A percentile compares a stretch with the other conserved stretches of the same genome.
These are phyloP conservation scores for Phymastichus coffea DNA, from an alignment of 1,140 invertebrate species.

Conservation along the genomic window DNA sequence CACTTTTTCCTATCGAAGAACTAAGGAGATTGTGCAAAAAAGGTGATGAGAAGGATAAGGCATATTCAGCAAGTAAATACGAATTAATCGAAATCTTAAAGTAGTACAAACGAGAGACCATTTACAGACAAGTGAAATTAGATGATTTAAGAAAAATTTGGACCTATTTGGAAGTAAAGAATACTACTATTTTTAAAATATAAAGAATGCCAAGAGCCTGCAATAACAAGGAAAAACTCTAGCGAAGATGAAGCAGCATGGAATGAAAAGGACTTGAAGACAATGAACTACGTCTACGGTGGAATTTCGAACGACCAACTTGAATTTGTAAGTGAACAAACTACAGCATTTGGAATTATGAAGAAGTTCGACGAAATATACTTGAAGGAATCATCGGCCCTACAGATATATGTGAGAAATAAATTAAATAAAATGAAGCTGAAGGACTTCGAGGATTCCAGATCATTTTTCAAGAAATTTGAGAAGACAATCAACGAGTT, in stretches of 20 bases:
- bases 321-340: conserved; percentile 6
- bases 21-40: no score
- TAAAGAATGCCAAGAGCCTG: conserved; percentile 14
- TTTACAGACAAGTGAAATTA: no score
- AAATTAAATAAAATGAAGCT: no score
- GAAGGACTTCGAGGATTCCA: conserved; percentile 12
- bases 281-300: conserved; percentile 12
- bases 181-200: conserved; percentile 23
- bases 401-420: conserved; percentile 13
- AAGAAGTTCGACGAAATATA: no score
- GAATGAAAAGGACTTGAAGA: not conserved
- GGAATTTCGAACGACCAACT: conserved; percentile 14
- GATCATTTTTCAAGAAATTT: no score
- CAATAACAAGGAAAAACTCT: not conserved
- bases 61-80: no score
- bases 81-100: no score
- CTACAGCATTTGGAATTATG: conserved; percentile 4
- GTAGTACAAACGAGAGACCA: no score
- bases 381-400: conserved; percentile 9
- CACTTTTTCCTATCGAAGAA: no score
- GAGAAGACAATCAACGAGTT: no score
- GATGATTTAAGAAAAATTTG: no score
- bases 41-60: no score
- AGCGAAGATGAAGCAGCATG: not conserved
- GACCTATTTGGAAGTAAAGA: conserved; percentile 21